These are phyloP conservation scores for Clitarchus hookeri DNA, from an alignment of 2,888 invertebrate genomes.

Conservation along the genomic window DNA sequence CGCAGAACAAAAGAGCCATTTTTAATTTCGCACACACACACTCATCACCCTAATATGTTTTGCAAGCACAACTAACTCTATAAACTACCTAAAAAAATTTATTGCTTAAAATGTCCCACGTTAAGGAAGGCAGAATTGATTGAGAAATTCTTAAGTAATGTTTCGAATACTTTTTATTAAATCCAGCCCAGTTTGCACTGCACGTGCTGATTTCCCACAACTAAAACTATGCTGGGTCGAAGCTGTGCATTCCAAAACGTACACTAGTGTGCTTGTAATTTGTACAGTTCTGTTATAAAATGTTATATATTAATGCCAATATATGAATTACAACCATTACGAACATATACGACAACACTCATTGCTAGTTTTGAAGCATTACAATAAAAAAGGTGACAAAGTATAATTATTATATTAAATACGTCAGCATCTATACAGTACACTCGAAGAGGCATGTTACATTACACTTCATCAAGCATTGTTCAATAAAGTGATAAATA, in stretches of 20 bases:
- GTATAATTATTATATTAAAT: background rate
- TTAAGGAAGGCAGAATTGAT: background rate
- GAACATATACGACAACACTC: background rate
- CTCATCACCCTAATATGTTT: background rate
- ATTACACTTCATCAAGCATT: background rate
- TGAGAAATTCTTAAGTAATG: background rate
- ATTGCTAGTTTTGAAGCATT: background rate
- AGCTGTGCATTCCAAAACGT: background rate
- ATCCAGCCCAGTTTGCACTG: too few relatives aligned
- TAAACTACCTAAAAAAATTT: background rate
- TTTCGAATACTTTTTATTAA: background rate
- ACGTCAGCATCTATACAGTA: background rate
- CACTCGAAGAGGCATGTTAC: background rate
- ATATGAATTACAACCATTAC: background rate
- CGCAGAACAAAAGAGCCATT: background rate
- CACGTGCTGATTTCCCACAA: background rate
- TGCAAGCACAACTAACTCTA: background rate
- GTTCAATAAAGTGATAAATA: background rate
- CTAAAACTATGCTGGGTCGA: background rate
- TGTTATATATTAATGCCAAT: background rate
- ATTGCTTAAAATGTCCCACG: background rate
- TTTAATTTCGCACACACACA: background rate
- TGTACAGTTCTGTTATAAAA: background rate
- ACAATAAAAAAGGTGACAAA: constrained; percentile 5
- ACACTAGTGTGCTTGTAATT: background rate